phyloP scores from a whole-genome alignment of 2,888 invertebrate species.

The Athetis lepigone region DNA sequence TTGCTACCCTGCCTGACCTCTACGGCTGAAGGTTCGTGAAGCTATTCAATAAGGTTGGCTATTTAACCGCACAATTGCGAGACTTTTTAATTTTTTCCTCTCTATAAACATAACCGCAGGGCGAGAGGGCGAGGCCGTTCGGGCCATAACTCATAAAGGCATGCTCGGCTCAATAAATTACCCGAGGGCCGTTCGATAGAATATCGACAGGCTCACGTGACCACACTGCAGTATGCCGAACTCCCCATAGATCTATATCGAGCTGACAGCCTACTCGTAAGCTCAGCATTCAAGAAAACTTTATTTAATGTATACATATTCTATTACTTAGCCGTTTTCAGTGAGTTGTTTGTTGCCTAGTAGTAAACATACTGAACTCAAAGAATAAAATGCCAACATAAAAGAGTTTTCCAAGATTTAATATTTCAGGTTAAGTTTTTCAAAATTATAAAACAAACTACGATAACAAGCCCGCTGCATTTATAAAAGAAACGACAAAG shows the following conservation, averaged over 20 bases:
- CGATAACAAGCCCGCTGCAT: constrained; percentile 33
- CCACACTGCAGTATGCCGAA: constrained; percentile 54
- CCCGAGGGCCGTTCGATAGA: constrained; percentile 70
- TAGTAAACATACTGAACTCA: neutral
- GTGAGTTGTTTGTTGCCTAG: neutral
- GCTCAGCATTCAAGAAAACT: constrained; percentile 22
- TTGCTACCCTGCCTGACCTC: neutral
- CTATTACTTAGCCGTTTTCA: too few species aligned
- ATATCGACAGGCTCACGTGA: constrained; percentile 75
- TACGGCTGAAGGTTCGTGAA: constrained; percentile 6
- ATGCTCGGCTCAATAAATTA: constrained; percentile 72
- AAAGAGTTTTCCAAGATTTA: constrained; percentile 17
- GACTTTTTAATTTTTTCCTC: constrained; percentile 63
- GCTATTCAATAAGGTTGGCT: constrained; percentile 34
- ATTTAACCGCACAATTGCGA: constrained; percentile 42
- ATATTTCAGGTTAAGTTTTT: constrained; percentile 26
- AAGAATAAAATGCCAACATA: constrained; percentile 6
- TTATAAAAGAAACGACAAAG: constrained; percentile 51
- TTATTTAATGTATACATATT: neutral
- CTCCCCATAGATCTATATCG: constrained; percentile 36
- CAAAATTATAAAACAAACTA: constrained; percentile 40
- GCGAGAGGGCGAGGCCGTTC: constrained; percentile 49
- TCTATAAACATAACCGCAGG: constrained; percentile 62
- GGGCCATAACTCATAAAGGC: constrained; percentile 73
- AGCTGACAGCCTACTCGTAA: constrained; percentile 4